These are phyloP conservation scores for Portevinia maculata DNA, from an alignment of 2,888 invertebrate genomes.

Conservation along the genomic window DNA sequence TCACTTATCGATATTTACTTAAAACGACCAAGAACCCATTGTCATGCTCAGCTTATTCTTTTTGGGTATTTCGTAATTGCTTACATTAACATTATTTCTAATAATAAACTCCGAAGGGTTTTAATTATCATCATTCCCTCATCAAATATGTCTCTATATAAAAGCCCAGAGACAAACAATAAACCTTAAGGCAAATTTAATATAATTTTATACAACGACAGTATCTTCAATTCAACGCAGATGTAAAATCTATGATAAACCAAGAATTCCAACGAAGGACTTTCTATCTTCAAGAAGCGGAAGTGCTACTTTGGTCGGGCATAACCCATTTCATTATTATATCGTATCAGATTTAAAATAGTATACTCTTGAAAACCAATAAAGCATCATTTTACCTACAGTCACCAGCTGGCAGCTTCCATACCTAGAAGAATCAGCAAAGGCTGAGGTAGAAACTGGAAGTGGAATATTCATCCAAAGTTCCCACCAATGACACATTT, in stretches of 20 bases:
- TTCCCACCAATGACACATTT: constrained; percentile 3
- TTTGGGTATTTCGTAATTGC: too few relatives aligned
- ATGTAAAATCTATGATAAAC: constrained; percentile 16
- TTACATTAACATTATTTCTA: too few relatives aligned
- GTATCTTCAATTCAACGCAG: constrained; percentile 13
- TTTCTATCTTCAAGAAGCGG: neutral
- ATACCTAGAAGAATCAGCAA: neutral
- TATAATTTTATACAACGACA: constrained; percentile 22
- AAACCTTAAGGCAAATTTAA: constrained; percentile 27
- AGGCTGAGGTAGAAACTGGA: too few relatives aligned
- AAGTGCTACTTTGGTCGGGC: neutral
- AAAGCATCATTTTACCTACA: neutral
- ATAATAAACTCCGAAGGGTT: too few relatives aligned
- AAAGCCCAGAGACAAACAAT: constrained; percentile 4
- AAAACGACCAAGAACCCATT: too few relatives aligned
- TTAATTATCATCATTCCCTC: too few relatives aligned
- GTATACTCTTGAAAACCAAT: constrained; percentile 12
- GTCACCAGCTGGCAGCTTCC: neutral
- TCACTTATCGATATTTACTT: too few relatives aligned
- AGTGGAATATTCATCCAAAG: neutral
- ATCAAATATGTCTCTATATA: constrained; percentile 23
- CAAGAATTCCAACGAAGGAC: neutral
- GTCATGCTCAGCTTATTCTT: too few relatives aligned
- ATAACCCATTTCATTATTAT: constrained; percentile 7
- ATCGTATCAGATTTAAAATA: neutral